Evolutionary conservation across 2,888 invertebrate species (phyloP).

Genomic region (Caenorhabditis doughertyi): DNA sequence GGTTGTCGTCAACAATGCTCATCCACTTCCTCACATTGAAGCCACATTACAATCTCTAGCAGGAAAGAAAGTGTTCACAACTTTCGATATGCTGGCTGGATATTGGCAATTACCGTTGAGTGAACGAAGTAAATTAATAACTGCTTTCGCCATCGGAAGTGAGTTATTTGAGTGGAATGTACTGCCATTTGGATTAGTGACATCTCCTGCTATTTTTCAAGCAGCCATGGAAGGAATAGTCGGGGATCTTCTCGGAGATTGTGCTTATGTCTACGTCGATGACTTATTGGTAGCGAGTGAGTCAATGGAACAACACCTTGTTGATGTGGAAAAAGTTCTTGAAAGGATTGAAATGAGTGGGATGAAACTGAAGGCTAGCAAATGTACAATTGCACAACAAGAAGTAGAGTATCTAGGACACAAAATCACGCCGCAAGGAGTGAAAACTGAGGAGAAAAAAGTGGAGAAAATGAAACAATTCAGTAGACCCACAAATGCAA

Average conservation of each 20-base stretch:
- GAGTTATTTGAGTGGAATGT: conserved; percentile 17
- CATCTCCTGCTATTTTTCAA: conserved; percentile 76
- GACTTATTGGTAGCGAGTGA: conserved; percentile 1
- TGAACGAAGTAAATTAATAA: conserved; percentile 58
- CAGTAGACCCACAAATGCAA: not conserved
- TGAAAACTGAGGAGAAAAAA: not conserved
- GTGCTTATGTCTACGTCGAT: conserved; percentile 22
- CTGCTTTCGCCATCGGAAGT: conserved; percentile 10
- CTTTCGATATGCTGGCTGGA: conserved; percentile 69
- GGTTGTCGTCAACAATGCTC: conserved; percentile 63
- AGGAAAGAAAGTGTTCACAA: conserved; percentile 55
- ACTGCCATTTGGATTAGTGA: conserved; percentile 54
- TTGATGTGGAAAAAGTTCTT: not conserved
- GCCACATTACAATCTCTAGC: conserved; percentile 58
- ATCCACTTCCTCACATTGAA: conserved; percentile 70
- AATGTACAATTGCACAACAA: not conserved
- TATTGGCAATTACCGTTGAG: conserved; percentile 73
- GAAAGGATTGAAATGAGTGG: not conserved
- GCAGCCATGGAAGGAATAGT: conserved; percentile 60
- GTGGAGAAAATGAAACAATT: conserved; percentile 10
- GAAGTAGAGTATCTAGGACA: not conserved
- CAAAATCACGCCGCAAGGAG: not conserved
- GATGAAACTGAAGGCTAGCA: not conserved
- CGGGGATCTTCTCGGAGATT: not conserved
- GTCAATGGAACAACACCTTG: not conserved